These are phyloP conservation scores for Drosophila nigricruria DNA, from an alignment of 2,888 invertebrate genomes.

Conservation along the genomic window DNA sequence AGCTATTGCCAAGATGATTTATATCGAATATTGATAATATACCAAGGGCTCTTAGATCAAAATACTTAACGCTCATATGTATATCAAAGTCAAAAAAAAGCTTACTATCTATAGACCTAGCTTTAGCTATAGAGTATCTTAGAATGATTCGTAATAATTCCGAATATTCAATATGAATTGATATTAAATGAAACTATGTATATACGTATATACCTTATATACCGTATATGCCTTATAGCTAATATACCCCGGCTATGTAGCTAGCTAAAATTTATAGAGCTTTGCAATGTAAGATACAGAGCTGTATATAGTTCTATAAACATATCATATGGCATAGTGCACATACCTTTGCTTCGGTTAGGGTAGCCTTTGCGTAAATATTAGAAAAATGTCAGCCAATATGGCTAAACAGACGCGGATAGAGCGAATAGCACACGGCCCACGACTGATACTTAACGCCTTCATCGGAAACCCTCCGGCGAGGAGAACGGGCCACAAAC, in stretches of 20 bases:
- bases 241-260: neutral
- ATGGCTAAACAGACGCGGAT: slow-evolving; percentile 23
- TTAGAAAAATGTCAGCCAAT: slow-evolving; percentile 38
- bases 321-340: neutral
- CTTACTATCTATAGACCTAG: too few relatives aligned
- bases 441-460: slow-evolving; percentile 18
- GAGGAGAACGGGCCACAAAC: too few relatives aligned
- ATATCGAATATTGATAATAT: too few relatives aligned
- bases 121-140: too few relatives aligned
- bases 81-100: too few relatives aligned
- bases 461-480: neutral
- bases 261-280: neutral
- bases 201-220: neutral
- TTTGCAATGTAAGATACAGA: neutral
- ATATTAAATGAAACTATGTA: neutral
- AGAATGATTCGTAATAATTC: neutral
- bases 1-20: neutral
- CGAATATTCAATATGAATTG: neutral
- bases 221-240: too few relatives aligned
- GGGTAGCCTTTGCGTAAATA: slow-evolving; percentile 8
- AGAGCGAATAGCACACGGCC: slow-evolving; percentile 42
- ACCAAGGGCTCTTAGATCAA: too few relatives aligned
- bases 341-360: neutral
- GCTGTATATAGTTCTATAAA: neutral
- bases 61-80: too few relatives aligned